Evolutionary conservation across 2,113 vertebrate genomes (phyloP).

Genomic region (Solea solea): DNA sequence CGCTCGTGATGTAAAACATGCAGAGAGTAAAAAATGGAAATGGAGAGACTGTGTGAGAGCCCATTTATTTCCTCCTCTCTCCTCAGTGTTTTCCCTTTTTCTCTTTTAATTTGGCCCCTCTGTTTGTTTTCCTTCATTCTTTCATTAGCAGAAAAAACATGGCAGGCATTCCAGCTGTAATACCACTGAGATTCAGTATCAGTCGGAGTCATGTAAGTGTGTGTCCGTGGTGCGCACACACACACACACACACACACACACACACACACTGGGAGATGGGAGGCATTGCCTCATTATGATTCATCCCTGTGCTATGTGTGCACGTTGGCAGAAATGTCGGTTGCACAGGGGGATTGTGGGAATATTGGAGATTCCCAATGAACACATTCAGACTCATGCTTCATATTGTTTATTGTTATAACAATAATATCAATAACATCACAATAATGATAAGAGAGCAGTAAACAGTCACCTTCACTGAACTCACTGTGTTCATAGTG

Average conservation of each 20-base stretch:
- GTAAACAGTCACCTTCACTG: too few species aligned
- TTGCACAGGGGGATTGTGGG: not conserved
- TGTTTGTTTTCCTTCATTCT: constrained; percentile 74
- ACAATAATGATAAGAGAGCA: too few species aligned
- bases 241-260: constrained; percentile 3
- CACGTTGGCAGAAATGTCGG: not conserved
- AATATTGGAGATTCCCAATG: not conserved
- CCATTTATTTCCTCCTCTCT: constrained; percentile 11
- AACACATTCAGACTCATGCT: not conserved
- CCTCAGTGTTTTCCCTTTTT: constrained; percentile 33
- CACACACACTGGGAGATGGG: constrained; percentile 4
- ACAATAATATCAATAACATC: too few species aligned
- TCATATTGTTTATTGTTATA: constrained; percentile 1
- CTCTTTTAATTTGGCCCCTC: constrained; percentile 67
- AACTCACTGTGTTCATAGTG: too few species aligned
- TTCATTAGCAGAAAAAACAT: constrained; percentile 80
- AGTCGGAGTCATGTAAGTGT: constrained; percentile 11
- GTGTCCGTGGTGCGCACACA: constrained; percentile 8
- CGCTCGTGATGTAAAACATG: constrained; percentile 19
- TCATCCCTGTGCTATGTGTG: constrained; percentile 22
- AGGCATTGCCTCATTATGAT: constrained; percentile 29
- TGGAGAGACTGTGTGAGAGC: not conserved
- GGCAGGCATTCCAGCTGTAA: constrained; percentile 73
- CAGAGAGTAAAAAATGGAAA: constrained; percentile 8
- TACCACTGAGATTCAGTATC: constrained; percentile 62